Evolutionary conservation across 2,888 invertebrate species (phyloP), one percentile per base, ranked within the genome.

Genomic region (Conchocele bisecta): DNA sequence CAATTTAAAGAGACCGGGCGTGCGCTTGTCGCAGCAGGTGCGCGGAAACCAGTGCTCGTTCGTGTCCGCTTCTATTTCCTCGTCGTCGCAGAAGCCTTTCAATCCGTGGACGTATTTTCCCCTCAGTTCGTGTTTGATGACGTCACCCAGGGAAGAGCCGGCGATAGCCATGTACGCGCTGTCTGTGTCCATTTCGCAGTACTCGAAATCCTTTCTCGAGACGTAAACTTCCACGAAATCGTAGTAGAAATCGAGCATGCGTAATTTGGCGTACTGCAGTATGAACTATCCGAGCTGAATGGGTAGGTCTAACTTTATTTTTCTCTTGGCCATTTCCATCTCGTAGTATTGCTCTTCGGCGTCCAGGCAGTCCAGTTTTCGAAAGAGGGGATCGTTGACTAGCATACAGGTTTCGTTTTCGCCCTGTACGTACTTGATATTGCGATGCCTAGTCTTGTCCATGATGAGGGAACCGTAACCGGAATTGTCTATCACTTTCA

Each of bases 141-240:
- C 67, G 15, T 63, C 56, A 3, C 54, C 37, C 5, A 72, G 28
- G 22, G 51, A 13, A 5, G 59, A 44, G 2, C 63, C 59, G 11
- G 68, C 57, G 17, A 76, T 59, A 37, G 75, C 74, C 70, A 76
- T 72, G 57, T 80, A 80, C 9, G 79, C 75, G 26, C 53, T 53
- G 41, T 74, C 79, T 3, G 82, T 83, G 53, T 82, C 82, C 71
- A 80, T 77, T 46, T 76, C 59, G 50, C 68, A 69, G n/a, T 68
- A 69, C 33, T 78, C 71, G 39, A 75, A 80, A 33, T 69, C 50
- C 20, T n/a, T 7, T n/a, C 44, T 42, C n/a, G n/a, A 9, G n/a
- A 42, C 44, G 17, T 13, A 42, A 7, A 11, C 44, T 9, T 42
- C 44, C 44, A 42, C 20, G n/a, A 42, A 42, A 22, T 42, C 44